Evolutionary conservation across 2,888 invertebrate genomes (phyloP).

Genomic region (Monoplex corrugatus): DNA sequence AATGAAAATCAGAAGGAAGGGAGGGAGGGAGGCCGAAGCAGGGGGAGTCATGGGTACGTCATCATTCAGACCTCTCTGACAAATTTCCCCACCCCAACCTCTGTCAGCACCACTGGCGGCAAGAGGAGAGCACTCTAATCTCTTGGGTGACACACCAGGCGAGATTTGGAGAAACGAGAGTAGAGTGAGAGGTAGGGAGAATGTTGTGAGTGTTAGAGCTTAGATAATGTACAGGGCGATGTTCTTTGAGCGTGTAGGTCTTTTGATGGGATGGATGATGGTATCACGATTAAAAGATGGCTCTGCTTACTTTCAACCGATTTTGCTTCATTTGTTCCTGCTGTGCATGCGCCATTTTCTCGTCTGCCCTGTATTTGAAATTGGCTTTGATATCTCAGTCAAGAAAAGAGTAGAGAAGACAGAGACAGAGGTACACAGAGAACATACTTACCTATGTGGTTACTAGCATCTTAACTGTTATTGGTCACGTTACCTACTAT

Average conservation of each 20-base stretch:
- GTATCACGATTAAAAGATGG: not conserved
- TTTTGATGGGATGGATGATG: not conserved
- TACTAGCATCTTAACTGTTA: too few relatives aligned
- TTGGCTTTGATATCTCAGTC: not conserved
- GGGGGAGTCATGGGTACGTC: not conserved
- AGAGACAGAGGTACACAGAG: too few relatives aligned
- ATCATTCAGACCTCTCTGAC: conserved; percentile 24
- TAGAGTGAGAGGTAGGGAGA: not conserved
- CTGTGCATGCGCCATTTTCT: conserved; percentile 48
- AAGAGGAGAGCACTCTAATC: conserved; percentile 33
- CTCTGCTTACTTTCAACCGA: not conserved
- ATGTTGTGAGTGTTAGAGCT: not conserved
- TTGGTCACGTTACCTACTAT: too few relatives aligned
- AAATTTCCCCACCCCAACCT: conserved; percentile 31
- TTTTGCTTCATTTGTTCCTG: conserved; percentile 35
- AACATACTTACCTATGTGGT: too few relatives aligned
- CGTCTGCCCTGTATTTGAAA: not conserved
- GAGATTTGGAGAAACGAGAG: conserved; percentile 14
- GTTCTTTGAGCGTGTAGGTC: not conserved
- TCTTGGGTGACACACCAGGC: not conserved
- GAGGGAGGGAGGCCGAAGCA: not conserved
- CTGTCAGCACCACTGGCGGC: conserved; percentile 10
- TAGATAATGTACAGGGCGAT: not conserved
- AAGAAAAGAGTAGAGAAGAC: too few relatives aligned
- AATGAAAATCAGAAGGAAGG: too few relatives aligned